Percentiles rank a stretch among this genome's conserved stretches.
phyloP scores from a whole-genome alignment of 2,113 vertebrate genomes.

The Octodon degus region DNA sequence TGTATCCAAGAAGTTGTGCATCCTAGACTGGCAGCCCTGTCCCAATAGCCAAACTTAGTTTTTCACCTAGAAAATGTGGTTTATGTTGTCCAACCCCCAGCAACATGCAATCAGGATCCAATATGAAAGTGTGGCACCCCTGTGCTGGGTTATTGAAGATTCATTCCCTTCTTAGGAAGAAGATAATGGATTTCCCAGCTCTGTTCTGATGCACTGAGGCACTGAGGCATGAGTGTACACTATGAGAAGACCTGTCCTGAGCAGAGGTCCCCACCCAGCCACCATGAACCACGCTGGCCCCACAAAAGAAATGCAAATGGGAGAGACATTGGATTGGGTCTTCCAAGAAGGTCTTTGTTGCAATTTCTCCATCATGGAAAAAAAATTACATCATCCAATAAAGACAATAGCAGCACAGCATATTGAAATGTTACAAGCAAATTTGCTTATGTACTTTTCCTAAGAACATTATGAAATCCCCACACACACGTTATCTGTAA shows the following conservation, averaged over 20 bases:
- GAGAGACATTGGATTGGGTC: constrained; percentile 68
- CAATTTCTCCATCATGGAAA: constrained; percentile 82
- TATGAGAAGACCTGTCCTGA: not conserved
- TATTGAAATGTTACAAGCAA: constrained; percentile 83
- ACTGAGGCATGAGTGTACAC: not conserved
- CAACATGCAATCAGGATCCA: too few species aligned
- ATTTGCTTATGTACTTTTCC: constrained; percentile 79
- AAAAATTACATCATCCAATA: constrained; percentile 85
- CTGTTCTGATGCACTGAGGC: not conserved
- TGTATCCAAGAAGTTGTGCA: not conserved
- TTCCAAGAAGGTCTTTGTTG: constrained; percentile 87
- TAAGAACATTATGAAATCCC: constrained; percentile 82
- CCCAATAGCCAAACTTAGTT: not conserved
- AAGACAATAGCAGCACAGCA: constrained; percentile 88
- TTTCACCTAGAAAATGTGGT: not conserved
- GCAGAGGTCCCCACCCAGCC: not conserved
- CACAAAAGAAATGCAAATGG: constrained; percentile 71
- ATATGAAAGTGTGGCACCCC: not conserved
- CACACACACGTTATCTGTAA: constrained; percentile 77
- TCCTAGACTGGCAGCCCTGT: not conserved
- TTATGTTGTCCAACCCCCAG: not conserved
- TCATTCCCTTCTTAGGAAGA: not conserved
- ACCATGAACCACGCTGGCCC: not conserved
- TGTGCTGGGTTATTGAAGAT: not conserved
- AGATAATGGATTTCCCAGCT: not conserved